Conservation (phyloP, 2,888 invertebrate genomes). For the Xanthia togata region DNA sequence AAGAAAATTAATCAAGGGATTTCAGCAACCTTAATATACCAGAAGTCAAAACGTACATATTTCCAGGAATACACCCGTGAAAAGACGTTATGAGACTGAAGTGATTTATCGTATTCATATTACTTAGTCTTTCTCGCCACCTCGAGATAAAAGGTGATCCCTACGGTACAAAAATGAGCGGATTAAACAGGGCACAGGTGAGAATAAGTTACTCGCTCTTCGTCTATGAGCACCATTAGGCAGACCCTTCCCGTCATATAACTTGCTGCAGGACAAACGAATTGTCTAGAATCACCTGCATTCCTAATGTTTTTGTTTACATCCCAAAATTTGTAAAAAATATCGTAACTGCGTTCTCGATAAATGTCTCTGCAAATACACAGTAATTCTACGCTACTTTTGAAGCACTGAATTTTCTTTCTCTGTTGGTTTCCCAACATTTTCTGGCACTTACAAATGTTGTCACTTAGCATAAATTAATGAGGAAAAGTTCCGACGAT, state of each 20-base stretch:
- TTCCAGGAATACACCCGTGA: not conserved
- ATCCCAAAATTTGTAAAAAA: not conserved
- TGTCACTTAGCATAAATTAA: constrained; percentile 59
- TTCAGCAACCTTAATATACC: not conserved
- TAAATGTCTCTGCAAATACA: constrained; percentile 3
- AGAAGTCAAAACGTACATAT: not conserved
- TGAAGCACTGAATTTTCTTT: constrained; percentile 18
- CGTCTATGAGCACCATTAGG: constrained; percentile 53
- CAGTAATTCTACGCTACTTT: constrained; percentile 21
- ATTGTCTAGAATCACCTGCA: constrained; percentile 47
- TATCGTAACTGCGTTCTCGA: not conserved
- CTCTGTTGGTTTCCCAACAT: constrained; percentile 16
- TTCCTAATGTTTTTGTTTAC: constrained; percentile 18
- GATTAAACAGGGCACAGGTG: constrained; percentile 64
- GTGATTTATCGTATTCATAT: constrained; percentile 47
- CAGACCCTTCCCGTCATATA: constrained; percentile 54
- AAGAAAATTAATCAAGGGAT: not conserved
- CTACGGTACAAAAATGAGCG: constrained; percentile 49
- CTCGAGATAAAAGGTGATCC: constrained; percentile 32
- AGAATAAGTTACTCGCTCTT: constrained; percentile 56
- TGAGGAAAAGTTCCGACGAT: constrained; percentile 47
- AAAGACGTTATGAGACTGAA: constrained; percentile 3
- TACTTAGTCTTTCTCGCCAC: constrained; percentile 30
- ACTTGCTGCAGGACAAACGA: constrained; percentile 53
- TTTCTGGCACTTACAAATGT: constrained; percentile 49